These are phyloP conservation scores for Megalonaias nervosa DNA, from an alignment of 1,140 invertebrate species.

Conservation along the genomic window DNA sequence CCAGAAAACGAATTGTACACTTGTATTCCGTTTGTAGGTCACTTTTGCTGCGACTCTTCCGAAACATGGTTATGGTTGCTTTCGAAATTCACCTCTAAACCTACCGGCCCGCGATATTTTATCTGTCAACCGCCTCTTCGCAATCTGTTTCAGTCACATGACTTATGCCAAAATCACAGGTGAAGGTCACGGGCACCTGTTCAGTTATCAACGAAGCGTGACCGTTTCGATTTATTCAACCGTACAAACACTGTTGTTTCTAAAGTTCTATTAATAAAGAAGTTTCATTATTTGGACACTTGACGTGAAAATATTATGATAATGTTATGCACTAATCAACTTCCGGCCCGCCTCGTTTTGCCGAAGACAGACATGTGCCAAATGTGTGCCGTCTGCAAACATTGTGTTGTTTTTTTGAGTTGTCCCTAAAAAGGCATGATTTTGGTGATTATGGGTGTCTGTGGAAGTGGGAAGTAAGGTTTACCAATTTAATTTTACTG, in stretches of 20 bases:
- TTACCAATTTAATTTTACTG: neutral
- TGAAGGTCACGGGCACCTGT: constrained; percentile 40
- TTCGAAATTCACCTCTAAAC: constrained; percentile 17
- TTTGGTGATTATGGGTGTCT: constrained; percentile 61
- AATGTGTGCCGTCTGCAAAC: constrained; percentile 6
- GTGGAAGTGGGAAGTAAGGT: constrained; percentile 60
- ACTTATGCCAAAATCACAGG: constrained; percentile 32
- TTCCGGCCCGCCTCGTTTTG: constrained; percentile 37
- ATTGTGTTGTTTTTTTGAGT: neutral
- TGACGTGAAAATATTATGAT: constrained; percentile 28
- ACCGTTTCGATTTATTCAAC: neutral
- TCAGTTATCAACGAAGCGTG: neutral
- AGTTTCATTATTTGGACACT: neutral
- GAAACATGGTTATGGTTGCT: constrained; percentile 57
- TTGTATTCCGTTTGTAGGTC: constrained; percentile 78
- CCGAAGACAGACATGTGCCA: constrained; percentile 1
- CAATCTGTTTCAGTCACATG: constrained; percentile 46
- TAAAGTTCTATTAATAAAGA: neutral
- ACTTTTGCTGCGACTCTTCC: constrained; percentile 61
- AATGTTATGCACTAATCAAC: constrained; percentile 8
- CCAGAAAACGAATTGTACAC: constrained; percentile 93
- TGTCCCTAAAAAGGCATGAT: constrained; percentile 26
- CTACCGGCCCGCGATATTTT: constrained; percentile 30
- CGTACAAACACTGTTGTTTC: neutral
- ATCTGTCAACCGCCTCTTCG: constrained; percentile 28